Evolutionary conservation across 1,140 invertebrate genomes (phyloP), one percentile per base, ranked within the genome.

Genomic region (Phthorimaea operculella): DNA sequence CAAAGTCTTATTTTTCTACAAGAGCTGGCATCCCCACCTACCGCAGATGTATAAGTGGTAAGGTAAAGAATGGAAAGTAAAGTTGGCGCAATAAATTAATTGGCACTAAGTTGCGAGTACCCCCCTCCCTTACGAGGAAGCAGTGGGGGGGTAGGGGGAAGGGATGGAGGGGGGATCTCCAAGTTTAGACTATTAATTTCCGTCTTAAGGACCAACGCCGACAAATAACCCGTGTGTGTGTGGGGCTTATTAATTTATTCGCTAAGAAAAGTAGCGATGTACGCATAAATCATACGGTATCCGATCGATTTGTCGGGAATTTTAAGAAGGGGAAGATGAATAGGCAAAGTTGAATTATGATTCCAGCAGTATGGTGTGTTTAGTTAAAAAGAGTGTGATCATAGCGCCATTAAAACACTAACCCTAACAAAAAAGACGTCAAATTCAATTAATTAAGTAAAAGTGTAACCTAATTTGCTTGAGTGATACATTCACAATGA

Each of bases 111-210:
- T 79, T 75, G 70, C 51, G 66, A 67, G 70, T 74, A 6, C 36
- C 33, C 33, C n/a, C n/a, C n/a, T n/a, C n/a, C n/a, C n/a, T n/a
- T n/a, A n/a, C n/a, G n/a, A n/a, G n/a, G n/a, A n/a, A n/a, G n/a
- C n/a, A n/a, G n/a, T n/a, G n/a, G n/a, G 21, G 21, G 6, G 6
- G 6, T 6, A 28, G 21, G 21, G 21, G 21, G 21, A 70, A 74
- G 68, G 58, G 65, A 64, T 58, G 70, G 70, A 67, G 66, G 65
- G 63, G 67, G 63, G 69, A 79, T 79, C 69, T 62, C 57, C 66
- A 79, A 83, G 74, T 81, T 81, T 74, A 69, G 76, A 74, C 76
- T 79, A 83, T 83, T 83, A 79, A 83, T 83, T 83, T 79, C 72
- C 69, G 72, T 69, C 73, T 83, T 83, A 78, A 66, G 52, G 55